Conservation (phyloP, 2,888 invertebrate genomes). For the Smittia sp. region DNA sequence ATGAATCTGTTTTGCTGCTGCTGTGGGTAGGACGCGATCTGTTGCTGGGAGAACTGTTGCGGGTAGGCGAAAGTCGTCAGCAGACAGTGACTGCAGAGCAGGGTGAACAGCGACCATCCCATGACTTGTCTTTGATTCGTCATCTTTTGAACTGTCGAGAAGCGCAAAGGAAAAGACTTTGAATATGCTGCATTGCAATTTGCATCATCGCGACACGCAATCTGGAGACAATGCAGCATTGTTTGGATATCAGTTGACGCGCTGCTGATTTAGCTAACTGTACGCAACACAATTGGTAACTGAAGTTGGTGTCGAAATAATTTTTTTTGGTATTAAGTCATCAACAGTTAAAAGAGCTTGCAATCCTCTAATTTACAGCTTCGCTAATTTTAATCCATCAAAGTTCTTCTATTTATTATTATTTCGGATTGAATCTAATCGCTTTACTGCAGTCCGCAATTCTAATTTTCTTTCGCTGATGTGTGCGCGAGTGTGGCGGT, state of each 20-base stretch:
- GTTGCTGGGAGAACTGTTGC: slow-evolving; percentile 47
- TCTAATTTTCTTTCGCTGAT: no score
- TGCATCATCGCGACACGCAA: neutral
- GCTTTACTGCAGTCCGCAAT: no score
- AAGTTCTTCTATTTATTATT: no score
- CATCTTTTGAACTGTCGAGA: slow-evolving; percentile 54
- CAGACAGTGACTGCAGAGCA: slow-evolving; percentile 65
- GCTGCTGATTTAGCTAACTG: no score
- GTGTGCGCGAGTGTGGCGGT: no score
- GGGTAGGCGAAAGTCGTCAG: slow-evolving; percentile 69
- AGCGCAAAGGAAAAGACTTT: neutral
- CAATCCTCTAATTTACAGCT: no score
- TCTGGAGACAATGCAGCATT: neutral
- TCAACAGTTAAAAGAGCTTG: no score
- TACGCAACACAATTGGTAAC: no score
- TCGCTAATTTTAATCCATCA: no score
- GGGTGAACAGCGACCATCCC: slow-evolving; percentile 68
- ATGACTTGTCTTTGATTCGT: slow-evolving; percentile 62
- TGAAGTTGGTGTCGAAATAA: no score
- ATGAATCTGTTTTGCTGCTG: slow-evolving; percentile 44
- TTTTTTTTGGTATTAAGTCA: no score
- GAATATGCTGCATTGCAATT: neutral
- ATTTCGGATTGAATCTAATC: no score
- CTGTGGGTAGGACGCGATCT: slow-evolving; percentile 42
- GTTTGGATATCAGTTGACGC: neutral